phyloP scores from a whole-genome alignment of 1,140 invertebrate genomes.

The Megalonaias nervosa region DNA sequence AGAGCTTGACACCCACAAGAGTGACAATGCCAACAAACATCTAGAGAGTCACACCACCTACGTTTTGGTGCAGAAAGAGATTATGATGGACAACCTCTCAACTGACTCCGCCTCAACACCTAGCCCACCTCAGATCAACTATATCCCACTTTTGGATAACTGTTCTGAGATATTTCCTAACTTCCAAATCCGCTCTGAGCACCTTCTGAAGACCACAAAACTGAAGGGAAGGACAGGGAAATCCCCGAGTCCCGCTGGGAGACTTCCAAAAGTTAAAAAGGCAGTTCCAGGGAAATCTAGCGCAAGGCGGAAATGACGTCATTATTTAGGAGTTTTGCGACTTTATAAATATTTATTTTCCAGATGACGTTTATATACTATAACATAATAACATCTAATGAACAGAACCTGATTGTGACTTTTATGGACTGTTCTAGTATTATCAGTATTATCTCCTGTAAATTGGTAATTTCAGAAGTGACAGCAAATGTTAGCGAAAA shows the following conservation, averaged over 20 bases:
- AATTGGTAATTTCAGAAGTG: too few species aligned
- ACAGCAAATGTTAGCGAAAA: too few species aligned
- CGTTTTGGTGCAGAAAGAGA: conserved; percentile 50
- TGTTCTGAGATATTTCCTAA: conserved; percentile 47
- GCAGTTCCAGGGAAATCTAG: conserved; percentile 17
- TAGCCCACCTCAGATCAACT: conserved; percentile 38
- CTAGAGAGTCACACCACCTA: conserved; percentile 51
- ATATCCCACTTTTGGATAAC: conserved; percentile 48
- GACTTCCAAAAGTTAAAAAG: conserved; percentile 21
- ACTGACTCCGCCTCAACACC: conserved; percentile 20
- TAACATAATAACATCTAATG: too few species aligned
- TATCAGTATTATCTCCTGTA: too few species aligned
- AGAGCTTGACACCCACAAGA: conserved; percentile 49
- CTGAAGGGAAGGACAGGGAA: conserved; percentile 29
- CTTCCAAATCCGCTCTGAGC: conserved; percentile 40
- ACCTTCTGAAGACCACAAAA: conserved; percentile 37
- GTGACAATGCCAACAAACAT: conserved; percentile 48
- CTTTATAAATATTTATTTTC: too few species aligned
- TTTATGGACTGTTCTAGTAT: too few species aligned
- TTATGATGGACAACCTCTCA: conserved; percentile 19
- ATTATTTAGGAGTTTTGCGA: neutral
- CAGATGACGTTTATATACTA: too few species aligned
- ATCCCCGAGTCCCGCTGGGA: conserved; percentile 49
- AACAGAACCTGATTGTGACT: too few species aligned
- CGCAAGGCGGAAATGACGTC: conserved; percentile 13